Evolutionary conservation across 2,888 invertebrate genomes (phyloP), one percentile per base, ranked within the genome.

Genomic region (Trilocha varians): DNA sequence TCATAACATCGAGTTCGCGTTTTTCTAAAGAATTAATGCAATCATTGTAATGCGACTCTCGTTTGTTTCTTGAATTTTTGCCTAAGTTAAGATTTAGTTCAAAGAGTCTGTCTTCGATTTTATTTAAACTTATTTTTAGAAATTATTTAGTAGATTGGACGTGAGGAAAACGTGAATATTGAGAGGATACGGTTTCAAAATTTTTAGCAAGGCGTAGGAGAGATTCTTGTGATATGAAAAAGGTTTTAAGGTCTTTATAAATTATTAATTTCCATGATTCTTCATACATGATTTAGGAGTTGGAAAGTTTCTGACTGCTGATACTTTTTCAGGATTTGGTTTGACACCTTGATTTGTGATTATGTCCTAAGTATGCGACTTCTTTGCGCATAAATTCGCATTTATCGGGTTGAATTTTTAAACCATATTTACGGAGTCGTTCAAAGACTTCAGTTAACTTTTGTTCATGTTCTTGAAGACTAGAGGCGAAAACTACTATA

Each of bases 341-440:
- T 59, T 63, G 0, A 69, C 56, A 14, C 65, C 69, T 38, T 70
- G 59, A 13, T 42, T 53, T 1, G 64, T 57, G 1, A 75, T 64
- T 2, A 67, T 69, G 70, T 2, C 74, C 72, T 16, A 76, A 40
- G 41, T 63, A 75, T 0, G 58, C 57, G 9, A 74, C 64, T 57
- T 70, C 64, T 14, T 48, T 46, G n/a, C 55, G 40, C 5, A 67
- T 41, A 32, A 70, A 70, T 52, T 69, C 62, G 33, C 62, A 62
- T 47, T 69, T 69, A 15, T 70, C 66, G 0, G 59, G 54, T 49
- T 67, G 57, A 1, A 71, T 13, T 49, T 70, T 60, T 0, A 62
- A 44, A 5, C 47, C 41, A 11, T 47, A 36, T 39, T 52, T n/a
- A 13, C 49, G 36, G 3, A 71, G 44, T 25, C 62, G 42, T 0